Evolutionary conservation across 2,113 vertebrate genomes (phyloP).

Genomic region (Cacatua alba): DNA sequence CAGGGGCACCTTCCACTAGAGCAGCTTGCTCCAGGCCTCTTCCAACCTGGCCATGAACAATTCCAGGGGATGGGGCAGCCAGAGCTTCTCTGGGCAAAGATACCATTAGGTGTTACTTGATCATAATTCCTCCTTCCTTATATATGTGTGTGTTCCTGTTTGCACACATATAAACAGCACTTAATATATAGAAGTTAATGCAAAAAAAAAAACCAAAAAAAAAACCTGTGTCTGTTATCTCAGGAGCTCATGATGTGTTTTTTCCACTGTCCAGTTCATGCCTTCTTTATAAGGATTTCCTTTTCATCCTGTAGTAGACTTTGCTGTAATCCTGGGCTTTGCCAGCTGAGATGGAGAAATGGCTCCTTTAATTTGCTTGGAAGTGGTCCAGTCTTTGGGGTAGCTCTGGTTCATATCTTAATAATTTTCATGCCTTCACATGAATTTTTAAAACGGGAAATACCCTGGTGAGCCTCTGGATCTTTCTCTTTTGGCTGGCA

Average conservation of each 20-base stretch:
- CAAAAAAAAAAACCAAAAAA: neutral
- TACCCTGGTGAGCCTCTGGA: constrained; percentile 29
- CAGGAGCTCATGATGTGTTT: neutral
- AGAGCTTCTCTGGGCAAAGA: neutral
- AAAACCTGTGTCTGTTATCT: neutral
- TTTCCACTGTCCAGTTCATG: neutral
- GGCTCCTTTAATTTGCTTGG: constrained; percentile 63
- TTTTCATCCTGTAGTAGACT: constrained; percentile 14
- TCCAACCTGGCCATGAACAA: neutral
- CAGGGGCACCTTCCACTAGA: neutral
- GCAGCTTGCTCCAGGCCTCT: neutral
- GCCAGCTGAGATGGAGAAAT: constrained; percentile 45
- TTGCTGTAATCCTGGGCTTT: constrained; percentile 20
- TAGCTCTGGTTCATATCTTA: constrained; percentile 39
- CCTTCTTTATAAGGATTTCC: constrained; percentile 5
- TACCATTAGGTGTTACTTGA: neutral
- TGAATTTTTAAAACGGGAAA: constrained; percentile 48
- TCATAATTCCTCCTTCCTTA: neutral
- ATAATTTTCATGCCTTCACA: constrained; percentile 46
- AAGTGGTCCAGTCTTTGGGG: constrained; percentile 45
- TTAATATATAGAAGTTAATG: neutral
- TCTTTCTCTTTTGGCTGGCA: neutral
- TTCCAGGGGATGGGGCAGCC: neutral
- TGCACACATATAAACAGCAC: neutral
- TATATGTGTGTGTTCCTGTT: neutral